Evolutionary conservation across 2,888 invertebrate genomes (phyloP).

Genomic region (Melanostoma scalare): DNA sequence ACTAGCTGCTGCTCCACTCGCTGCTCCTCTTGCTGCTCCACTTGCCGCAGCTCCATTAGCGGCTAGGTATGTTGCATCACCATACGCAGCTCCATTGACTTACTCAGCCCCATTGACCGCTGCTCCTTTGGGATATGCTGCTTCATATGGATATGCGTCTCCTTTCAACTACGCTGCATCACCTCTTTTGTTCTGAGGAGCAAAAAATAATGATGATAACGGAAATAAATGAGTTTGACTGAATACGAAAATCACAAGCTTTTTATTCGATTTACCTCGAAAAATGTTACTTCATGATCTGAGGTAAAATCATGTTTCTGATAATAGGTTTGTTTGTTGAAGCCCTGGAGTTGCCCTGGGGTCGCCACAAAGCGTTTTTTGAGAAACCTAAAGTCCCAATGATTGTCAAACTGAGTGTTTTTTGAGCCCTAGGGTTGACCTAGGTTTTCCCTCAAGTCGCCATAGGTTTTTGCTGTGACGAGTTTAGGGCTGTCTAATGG

Average conservation of each 20-base stretch:
- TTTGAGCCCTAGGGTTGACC: too few relatives aligned
- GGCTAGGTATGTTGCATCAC: conserved; percentile 75
- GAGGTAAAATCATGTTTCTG: too few relatives aligned
- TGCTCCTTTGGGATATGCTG: conserved; percentile 42
- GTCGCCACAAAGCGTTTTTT: too few relatives aligned
- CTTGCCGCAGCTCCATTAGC: conserved; percentile 80
- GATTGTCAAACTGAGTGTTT: too few relatives aligned
- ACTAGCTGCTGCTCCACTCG: conserved; percentile 68
- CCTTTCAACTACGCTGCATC: conserved; percentile 28
- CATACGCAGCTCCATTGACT: conserved; percentile 22
- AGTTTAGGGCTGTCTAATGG: too few relatives aligned
- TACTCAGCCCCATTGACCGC: conserved; percentile 53
- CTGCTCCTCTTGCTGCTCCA: conserved; percentile 28
- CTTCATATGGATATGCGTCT: conserved; percentile 22
- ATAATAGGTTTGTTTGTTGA: too few relatives aligned
- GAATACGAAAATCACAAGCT: background rate
- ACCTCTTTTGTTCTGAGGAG: conserved; percentile 30
- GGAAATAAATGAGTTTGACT: conserved; percentile 26
- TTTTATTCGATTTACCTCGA: too few relatives aligned
- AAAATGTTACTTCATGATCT: too few relatives aligned
- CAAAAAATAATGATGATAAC: background rate
- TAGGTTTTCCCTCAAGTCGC: too few relatives aligned
- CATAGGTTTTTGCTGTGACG: too few relatives aligned
- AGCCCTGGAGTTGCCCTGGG: too few relatives aligned
- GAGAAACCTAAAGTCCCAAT: too few relatives aligned